phyloP scores from a whole-genome alignment of 2,888 invertebrate genomes.

The Drosophila nigritarsus region DNA sequence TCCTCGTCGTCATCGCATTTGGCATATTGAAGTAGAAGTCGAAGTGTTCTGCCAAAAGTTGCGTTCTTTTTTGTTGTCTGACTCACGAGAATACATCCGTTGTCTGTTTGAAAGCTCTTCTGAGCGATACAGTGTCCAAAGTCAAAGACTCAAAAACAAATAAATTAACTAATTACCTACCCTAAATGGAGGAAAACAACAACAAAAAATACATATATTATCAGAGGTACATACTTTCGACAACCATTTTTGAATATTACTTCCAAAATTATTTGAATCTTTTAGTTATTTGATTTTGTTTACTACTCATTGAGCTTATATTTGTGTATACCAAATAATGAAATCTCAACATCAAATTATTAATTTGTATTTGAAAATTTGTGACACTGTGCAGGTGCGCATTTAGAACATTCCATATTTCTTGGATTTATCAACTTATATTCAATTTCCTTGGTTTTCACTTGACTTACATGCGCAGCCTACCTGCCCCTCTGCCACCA shows the following conservation, averaged over 20 bases:
- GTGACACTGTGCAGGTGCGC: constrained; percentile 37
- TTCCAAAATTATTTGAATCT: background rate
- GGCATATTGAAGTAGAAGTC: constrained; percentile 58
- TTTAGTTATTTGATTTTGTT: background rate
- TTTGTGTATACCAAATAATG: background rate
- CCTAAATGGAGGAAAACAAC: background rate
- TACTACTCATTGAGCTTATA: background rate
- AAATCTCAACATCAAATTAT: background rate
- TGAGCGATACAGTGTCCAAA: constrained; percentile 23
- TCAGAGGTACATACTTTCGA: background rate
- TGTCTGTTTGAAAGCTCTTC: background rate
- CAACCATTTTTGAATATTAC: background rate
- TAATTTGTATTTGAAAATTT: background rate
- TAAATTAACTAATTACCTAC: constrained; percentile 17
- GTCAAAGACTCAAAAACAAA: background rate
- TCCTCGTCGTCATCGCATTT: constrained; percentile 18
- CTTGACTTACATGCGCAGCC: constrained; percentile 36
- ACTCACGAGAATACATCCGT: constrained; percentile 31
- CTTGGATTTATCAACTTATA: constrained; percentile 60
- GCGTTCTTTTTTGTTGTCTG: constrained; percentile 58
- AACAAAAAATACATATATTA: background rate
- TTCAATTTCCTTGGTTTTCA: constrained; percentile 66
- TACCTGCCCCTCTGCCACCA: background rate
- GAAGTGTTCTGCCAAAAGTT: constrained; percentile 62
- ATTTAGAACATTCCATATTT: constrained; percentile 40